phyloP scores from a whole-genome alignment of 2,888 invertebrate genomes.

The Lycophotia porphyrea region DNA sequence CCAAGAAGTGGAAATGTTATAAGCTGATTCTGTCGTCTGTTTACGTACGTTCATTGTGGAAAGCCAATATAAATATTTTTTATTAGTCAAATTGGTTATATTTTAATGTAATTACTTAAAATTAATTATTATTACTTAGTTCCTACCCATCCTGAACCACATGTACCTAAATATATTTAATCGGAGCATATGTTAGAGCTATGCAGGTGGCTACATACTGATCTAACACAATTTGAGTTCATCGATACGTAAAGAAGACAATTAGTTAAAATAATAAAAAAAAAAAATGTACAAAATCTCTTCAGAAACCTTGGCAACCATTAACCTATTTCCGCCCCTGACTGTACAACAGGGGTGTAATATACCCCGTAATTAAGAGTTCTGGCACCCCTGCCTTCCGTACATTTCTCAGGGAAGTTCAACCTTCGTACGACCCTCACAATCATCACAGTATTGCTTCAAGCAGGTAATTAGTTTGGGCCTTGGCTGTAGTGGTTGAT shows the following conservation, averaged over 20 bases:
- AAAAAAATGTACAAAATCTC: neutral
- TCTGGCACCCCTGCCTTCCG: constrained; percentile 33
- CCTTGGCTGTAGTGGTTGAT: constrained; percentile 5
- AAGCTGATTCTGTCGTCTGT: neutral
- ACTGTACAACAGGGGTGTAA: constrained; percentile 52
- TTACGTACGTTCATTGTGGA: no score
- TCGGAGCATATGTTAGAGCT: no score
- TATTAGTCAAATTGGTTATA: neutral
- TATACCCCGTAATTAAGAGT: constrained; percentile 72
- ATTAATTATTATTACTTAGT: no score
- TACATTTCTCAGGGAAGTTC: constrained; percentile 59
- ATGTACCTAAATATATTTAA: no score
- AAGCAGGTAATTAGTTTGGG: constrained; percentile 47
- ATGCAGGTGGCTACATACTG: no score
- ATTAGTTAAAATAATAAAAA: neutral
- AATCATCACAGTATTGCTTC: constrained; percentile 33
- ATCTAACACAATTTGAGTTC: no score
- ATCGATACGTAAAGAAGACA: no score
- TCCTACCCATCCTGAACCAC: no score
- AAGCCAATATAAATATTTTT: neutral
- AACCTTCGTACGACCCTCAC: constrained; percentile 31
- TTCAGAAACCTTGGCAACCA: neutral
- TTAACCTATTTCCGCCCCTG: neutral
- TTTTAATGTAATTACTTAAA: neutral
- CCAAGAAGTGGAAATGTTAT: neutral